Conservation (phyloP, 2,888 invertebrate species). For the Cyrtodaria siliqua region DNA sequence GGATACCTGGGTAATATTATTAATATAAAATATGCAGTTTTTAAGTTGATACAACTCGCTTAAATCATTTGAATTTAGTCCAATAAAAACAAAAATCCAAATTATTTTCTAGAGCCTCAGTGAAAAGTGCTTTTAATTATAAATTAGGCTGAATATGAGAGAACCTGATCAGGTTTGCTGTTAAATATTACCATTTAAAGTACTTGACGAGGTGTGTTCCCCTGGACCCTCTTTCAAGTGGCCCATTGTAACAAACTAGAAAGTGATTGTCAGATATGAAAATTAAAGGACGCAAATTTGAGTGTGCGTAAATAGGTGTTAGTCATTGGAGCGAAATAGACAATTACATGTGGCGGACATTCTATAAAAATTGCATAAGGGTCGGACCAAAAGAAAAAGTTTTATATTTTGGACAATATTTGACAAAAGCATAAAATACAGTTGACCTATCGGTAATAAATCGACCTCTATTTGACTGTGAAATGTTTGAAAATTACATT, state of each 20-base stretch:
- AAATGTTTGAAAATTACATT: slow-evolving; percentile 30
- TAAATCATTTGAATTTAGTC: too few species aligned
- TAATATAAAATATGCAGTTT: too few species aligned
- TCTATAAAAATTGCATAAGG: slow-evolving; percentile 47
- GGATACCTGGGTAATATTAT: too few species aligned
- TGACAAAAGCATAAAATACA: slow-evolving; percentile 37
- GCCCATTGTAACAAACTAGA: not conserved
- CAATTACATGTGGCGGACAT: slow-evolving; percentile 28
- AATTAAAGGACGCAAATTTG: slow-evolving; percentile 36
- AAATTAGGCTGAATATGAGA: too few species aligned
- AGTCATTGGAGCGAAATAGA: slow-evolving; percentile 27
- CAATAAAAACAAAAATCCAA: too few species aligned
- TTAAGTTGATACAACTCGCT: too few species aligned
- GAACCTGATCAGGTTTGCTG: too few species aligned
- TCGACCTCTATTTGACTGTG: slow-evolving; percentile 30
- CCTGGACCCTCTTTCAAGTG: not conserved
- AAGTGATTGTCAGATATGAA: slow-evolving; percentile 27
- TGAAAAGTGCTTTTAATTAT: too few species aligned
- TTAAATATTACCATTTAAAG: too few species aligned
- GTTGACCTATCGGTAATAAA: slow-evolving; percentile 30
- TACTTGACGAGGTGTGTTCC: too few species aligned
- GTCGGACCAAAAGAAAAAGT: slow-evolving; percentile 19
- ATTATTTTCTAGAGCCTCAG: too few species aligned
- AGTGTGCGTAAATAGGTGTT: slow-evolving; percentile 41
- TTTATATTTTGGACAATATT: slow-evolving; percentile 50